Evolutionary conservation across 2,113 vertebrate species (phyloP).

Genomic region (Rynchops niger): DNA sequence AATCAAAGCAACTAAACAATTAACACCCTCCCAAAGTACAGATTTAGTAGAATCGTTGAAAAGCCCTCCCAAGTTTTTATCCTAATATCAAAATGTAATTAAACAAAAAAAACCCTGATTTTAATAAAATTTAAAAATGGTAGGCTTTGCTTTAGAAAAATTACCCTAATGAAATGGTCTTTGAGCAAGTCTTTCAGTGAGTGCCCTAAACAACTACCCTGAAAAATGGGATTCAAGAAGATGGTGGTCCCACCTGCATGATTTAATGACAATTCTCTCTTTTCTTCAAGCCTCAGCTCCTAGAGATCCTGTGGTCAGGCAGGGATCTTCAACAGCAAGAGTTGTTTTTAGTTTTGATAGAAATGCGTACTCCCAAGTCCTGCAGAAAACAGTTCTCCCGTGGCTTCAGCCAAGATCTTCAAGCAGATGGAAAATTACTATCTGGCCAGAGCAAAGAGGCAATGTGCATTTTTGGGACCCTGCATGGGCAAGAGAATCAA

Average conservation of each 20-base stretch:
- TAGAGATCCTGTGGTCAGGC: not conserved
- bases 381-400: not conserved
- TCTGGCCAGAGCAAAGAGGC: not conserved
- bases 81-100: not conserved
- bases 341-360: not conserved
- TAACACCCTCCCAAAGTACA: not conserved
- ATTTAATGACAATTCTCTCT: not conserved
- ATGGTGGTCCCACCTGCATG: not conserved
- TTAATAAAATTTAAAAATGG: not conserved
- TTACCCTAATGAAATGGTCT: not conserved
- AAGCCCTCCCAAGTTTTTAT: not conserved
- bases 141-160: not conserved
- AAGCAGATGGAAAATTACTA: not conserved
- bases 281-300: not conserved
- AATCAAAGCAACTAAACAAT: slow-evolving; percentile 61
- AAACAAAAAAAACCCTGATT: not conserved
- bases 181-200: not conserved
- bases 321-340: not conserved
- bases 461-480: not conserved
- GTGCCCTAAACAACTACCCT: not conserved
- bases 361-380: not conserved
- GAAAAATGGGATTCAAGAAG: not conserved
- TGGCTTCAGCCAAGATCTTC: not conserved
- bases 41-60: not conserved
- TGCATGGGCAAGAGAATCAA: not conserved